Evolutionary conservation across 2,888 invertebrate species (phyloP).

Genomic region (Chymomyza fuscimana): DNA sequence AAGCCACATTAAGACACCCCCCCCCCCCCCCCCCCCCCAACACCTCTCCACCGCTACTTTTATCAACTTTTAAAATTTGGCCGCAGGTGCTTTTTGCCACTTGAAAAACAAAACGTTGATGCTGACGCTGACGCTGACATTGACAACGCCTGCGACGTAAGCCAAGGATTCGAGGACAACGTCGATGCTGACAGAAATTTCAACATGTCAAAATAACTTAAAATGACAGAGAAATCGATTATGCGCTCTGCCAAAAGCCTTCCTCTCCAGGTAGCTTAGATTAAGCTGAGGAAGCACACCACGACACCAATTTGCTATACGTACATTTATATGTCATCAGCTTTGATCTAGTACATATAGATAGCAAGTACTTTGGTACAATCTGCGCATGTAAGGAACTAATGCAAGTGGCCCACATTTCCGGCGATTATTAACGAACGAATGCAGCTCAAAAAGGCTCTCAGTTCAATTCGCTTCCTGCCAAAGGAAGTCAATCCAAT

Average conservation of each 20-base stretch:
- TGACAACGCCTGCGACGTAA: not conserved
- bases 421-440: slow-evolving; percentile 40
- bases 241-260: not conserved
- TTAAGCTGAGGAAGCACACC: too few relatives aligned
- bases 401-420: slow-evolving; percentile 38
- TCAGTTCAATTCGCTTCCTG: too few relatives aligned
- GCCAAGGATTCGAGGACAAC: not conserved
- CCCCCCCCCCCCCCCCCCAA: too few relatives aligned
- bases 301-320: too few relatives aligned
- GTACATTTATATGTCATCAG: too few relatives aligned
- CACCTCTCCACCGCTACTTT: not conserved
- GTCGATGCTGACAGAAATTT: not conserved
- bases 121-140: not conserved
- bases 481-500: not conserved
- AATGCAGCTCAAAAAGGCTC: too few relatives aligned
- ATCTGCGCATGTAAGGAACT: too few relatives aligned
- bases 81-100: slow-evolving; percentile 3
- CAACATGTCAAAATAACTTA: not conserved
- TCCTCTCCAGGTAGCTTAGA: too few relatives aligned
- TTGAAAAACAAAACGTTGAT: not conserved
- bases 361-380: too few relatives aligned
- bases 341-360: too few relatives aligned
- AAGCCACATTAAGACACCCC: not conserved
- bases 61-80: not conserved
- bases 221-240: not conserved